Conservation (phyloP, 2,113 vertebrate species). For the Azemiops feae region DNA sequence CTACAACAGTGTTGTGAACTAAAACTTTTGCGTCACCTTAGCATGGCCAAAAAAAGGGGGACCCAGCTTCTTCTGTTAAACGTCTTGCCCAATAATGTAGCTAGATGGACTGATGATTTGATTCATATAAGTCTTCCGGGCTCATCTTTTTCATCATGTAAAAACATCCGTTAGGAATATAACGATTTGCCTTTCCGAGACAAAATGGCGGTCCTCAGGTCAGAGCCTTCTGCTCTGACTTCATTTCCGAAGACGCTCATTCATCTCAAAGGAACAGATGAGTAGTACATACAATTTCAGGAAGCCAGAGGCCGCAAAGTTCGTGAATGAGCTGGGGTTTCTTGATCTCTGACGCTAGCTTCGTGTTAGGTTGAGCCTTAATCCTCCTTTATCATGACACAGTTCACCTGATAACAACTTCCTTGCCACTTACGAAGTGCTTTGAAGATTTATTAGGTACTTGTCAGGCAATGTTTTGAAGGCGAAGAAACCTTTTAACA, state of each 20-base stretch:
- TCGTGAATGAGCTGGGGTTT: not conserved
- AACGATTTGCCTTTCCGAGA: not conserved
- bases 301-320: not conserved
- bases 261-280: not conserved
- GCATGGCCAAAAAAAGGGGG: not conserved
- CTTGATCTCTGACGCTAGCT: not conserved
- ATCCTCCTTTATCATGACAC: constrained; percentile 32
- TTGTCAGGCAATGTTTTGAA: constrained; percentile 13
- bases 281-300: not conserved
- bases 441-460: constrained; percentile 37
- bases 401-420: constrained; percentile 21
- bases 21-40: not conserved
- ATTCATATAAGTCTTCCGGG: not conserved
- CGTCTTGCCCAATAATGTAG: not conserved
- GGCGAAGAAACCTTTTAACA: not conserved
- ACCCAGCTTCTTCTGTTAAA: not conserved
- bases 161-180: not conserved
- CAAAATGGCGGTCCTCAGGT: not conserved
- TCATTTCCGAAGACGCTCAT: not conserved
- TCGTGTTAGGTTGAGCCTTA: not conserved
- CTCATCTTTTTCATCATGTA: not conserved
- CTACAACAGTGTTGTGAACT: not conserved
- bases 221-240: not conserved
- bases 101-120: not conserved
- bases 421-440: constrained; percentile 2